A percentile compares a stretch with the other conserved stretches of the same genome.
These are phyloP conservation scores for Rhadina sibilatrix DNA, from an alignment of 2,113 vertebrate species.

Conservation along the genomic window DNA sequence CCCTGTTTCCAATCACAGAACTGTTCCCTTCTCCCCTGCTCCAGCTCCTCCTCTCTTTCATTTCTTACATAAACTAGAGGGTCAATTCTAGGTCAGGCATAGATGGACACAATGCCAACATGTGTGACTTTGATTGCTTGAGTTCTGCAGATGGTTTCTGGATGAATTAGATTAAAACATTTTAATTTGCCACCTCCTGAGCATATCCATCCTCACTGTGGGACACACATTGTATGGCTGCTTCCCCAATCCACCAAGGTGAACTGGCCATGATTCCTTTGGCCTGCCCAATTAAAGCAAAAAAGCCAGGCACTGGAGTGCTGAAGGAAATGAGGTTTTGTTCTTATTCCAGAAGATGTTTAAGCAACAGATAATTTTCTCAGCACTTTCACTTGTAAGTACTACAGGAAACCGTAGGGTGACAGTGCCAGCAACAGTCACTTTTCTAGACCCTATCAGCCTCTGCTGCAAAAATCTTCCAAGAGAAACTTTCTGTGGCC, in stretches of 20 bases:
- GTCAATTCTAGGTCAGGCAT: neutral
- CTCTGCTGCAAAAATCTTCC: neutral
- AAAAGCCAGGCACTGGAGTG: neutral
- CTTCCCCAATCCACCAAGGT: neutral
- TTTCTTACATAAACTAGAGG: constrained; percentile 1
- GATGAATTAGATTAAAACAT: constrained; percentile 44
- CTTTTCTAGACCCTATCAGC: neutral
- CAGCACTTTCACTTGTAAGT: neutral
- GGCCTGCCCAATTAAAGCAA: neutral
- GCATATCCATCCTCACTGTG: neutral
- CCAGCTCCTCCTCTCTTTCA: neutral
- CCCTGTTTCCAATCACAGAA: neutral
- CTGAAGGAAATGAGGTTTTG: neutral
- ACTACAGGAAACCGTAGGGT: neutral
- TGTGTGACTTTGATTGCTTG: neutral
- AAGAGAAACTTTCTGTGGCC: neutral
- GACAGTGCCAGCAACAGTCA: neutral
- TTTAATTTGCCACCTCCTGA: constrained; percentile 38
- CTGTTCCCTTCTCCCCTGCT: neutral
- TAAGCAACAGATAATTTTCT: neutral
- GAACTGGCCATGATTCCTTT: neutral
- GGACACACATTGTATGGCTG: neutral
- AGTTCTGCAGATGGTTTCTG: constrained; percentile 19
- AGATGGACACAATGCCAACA: neutral
- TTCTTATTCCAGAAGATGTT: neutral